A percentile compares a stretch with the other conserved stretches of the same genome.
phyloP scores from a whole-genome alignment of 2,888 invertebrate species.

The Andrena minutula region DNA sequence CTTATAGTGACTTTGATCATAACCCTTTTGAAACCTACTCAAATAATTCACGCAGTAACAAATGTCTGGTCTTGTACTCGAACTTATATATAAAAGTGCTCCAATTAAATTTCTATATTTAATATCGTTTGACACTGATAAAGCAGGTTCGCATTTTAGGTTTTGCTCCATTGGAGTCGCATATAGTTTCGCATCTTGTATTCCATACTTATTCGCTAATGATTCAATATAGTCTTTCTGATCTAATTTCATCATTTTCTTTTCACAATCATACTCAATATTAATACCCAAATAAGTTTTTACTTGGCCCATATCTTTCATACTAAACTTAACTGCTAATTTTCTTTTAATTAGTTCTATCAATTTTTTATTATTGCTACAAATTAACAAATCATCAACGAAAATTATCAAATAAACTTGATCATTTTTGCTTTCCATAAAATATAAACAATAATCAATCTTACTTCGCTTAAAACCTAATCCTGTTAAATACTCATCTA shows the following conservation, averaged over 20 bases:
- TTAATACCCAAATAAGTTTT: conserved; percentile 28
- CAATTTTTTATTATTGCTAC: conserved; percentile 21
- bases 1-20: conserved; percentile 46
- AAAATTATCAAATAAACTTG: conserved; percentile 37
- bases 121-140: conserved; percentile 4
- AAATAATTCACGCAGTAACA: conserved; percentile 54
- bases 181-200: conserved; percentile 15
- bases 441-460: conserved; percentile 29
- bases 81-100: conserved; percentile 49
- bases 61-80: conserved; percentile 49
- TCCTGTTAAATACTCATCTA: conserved; percentile 12
- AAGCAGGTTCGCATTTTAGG: conserved; percentile 3
- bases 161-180: conserved; percentile 41
- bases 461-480: conserved; percentile 27
- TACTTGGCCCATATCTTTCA: conserved; percentile 47
- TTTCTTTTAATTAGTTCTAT: conserved; percentile 18
- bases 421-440: conserved; percentile 45
- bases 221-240: conserved; percentile 36
- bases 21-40: conserved; percentile 54
- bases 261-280: conserved; percentile 27
- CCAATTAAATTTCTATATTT: conserved; percentile 58
- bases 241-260: conserved; percentile 19
- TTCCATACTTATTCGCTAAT: conserved; percentile 16
- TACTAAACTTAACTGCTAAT: conserved; percentile 41
- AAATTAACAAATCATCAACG: conserved; percentile 53